These are phyloP conservation scores for Melangyna quadrimaculata DNA, from an alignment of 2,888 invertebrate species.

Conservation along the genomic window DNA sequence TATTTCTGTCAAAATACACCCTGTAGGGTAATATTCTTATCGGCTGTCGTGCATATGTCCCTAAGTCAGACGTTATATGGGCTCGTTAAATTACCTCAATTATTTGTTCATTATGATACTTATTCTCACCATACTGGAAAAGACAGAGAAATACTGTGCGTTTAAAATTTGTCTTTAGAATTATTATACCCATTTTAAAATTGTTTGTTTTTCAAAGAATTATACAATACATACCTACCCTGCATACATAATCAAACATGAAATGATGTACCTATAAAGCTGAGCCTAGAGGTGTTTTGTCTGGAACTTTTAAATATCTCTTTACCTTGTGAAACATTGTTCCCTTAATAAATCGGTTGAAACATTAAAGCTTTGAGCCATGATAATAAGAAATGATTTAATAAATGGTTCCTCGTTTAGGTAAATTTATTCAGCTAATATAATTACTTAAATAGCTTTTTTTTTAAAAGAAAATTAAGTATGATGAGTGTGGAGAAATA, in stretches of 20 bases:
- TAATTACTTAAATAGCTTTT: background rate
- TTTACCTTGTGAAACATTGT: background rate
- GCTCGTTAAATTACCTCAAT: slow-evolving; percentile 44
- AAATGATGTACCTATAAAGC: no score
- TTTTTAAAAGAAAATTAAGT: background rate
- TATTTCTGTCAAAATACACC: slow-evolving; percentile 33
- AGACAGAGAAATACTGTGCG: background rate
- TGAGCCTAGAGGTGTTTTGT: background rate
- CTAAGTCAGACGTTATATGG: slow-evolving; percentile 31
- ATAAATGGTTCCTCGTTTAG: background rate
- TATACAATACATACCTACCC: no score
- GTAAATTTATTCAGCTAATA: background rate
- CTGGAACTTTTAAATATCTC: background rate
- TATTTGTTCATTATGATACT: slow-evolving; percentile 41
- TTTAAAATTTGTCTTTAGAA: background rate
- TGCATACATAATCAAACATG: no score
- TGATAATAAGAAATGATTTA: background rate
- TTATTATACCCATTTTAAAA: background rate
- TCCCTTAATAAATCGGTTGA: background rate
- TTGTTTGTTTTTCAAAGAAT: background rate
- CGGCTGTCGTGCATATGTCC: background rate
- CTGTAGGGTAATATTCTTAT: slow-evolving; percentile 32
- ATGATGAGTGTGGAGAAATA: background rate
- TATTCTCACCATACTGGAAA: background rate
- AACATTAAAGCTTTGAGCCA: background rate